These are phyloP conservation scores for Frankliniella intonsa DNA, from an alignment of 2,888 invertebrate species.

Conservation along the genomic window DNA sequence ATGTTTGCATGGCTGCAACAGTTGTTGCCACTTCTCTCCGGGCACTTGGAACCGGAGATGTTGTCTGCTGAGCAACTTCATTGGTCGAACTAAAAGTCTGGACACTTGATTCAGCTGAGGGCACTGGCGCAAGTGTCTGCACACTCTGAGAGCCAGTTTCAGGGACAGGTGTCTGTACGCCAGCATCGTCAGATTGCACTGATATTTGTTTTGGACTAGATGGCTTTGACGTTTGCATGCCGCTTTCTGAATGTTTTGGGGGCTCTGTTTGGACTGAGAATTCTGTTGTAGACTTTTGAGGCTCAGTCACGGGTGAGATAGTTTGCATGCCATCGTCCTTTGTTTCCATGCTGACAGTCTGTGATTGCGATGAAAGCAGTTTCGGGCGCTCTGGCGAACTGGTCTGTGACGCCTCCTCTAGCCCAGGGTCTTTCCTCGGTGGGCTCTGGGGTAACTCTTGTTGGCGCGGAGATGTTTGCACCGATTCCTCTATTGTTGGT, in stretches of 20 bases:
- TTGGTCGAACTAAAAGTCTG: background rate
- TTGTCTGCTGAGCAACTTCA: constrained; percentile 8
- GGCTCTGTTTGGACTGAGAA: constrained; percentile 40
- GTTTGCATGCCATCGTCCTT: background rate
- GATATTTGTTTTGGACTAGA: constrained; percentile 18
- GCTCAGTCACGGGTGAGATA: background rate
- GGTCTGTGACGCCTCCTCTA: background rate
- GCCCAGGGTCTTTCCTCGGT: background rate
- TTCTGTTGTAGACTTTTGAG: background rate
- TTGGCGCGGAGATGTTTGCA: constrained; percentile 40
- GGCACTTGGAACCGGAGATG: background rate
- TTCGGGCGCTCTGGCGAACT: background rate
- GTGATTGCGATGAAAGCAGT: background rate
- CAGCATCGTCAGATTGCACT: background rate
- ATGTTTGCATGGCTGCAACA: constrained; percentile 55
- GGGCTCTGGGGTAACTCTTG: background rate
- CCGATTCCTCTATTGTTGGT: constrained; percentile 41
- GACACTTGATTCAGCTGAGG: background rate
- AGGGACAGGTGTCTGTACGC: background rate
- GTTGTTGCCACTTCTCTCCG: constrained; percentile 41
- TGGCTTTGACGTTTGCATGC: constrained; percentile 28
- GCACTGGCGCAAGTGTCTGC: background rate
- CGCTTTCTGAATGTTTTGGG: constrained; percentile 38
- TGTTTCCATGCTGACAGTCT: background rate
- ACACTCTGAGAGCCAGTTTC: background rate